These are phyloP conservation scores for Ennomos fuscantarius DNA, from an alignment of 2,888 invertebrate species.

Conservation along the genomic window DNA sequence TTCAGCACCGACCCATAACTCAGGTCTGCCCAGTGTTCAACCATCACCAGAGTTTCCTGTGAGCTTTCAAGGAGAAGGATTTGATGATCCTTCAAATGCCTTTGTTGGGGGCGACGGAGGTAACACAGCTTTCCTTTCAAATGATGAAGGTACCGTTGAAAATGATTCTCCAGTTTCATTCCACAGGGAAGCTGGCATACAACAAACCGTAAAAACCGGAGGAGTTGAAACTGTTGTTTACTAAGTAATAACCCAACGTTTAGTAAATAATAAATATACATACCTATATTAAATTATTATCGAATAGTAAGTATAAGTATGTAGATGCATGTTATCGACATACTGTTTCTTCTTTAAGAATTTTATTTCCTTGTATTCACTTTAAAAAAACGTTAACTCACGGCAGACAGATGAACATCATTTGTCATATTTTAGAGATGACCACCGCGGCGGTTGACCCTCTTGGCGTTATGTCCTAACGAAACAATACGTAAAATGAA, in stretches of 20 bases:
- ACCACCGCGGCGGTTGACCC: too few relatives aligned
- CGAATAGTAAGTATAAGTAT: too few relatives aligned
- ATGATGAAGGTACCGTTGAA: constrained; percentile 48
- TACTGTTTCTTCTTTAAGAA: too few relatives aligned
- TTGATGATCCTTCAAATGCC: constrained; percentile 55
- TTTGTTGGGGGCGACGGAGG: constrained; percentile 57
- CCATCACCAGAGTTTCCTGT: constrained; percentile 55
- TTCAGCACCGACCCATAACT: constrained; percentile 49
- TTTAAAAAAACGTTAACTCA: too few relatives aligned
- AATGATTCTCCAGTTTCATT: constrained; percentile 66
- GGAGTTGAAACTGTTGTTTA: constrained; percentile 68
- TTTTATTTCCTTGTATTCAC: too few relatives aligned
- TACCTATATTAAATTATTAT: background rate
- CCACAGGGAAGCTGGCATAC: constrained; percentile 71
- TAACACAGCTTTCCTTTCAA: constrained; percentile 47
- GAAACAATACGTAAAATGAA: too few relatives aligned
- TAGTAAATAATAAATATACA: background rate
- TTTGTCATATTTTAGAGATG: too few relatives aligned
- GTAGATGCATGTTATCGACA: too few relatives aligned
- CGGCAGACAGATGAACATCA: too few relatives aligned
- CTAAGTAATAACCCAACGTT: constrained; percentile 38
- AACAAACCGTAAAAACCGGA: constrained; percentile 68
- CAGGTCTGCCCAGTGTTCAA: constrained; percentile 46
- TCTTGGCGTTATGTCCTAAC: too few relatives aligned
- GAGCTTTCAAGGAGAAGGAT: constrained; percentile 52